phyloP scores from a whole-genome alignment of 2,113 vertebrate species.

The Pteropus alecto region DNA sequence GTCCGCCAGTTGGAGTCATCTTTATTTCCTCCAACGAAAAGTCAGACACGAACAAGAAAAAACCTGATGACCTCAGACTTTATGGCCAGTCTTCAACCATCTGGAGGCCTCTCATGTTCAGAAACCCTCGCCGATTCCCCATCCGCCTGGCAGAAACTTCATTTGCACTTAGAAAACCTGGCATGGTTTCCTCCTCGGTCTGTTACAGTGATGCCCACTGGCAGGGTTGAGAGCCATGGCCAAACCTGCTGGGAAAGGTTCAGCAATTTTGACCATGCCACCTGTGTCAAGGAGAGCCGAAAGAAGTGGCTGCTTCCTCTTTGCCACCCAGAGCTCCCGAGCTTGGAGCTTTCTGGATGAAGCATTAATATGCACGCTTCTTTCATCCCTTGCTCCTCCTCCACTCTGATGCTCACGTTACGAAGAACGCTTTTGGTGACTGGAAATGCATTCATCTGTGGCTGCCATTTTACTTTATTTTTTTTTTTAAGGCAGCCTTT shows the following conservation, averaged over 20 bases:
- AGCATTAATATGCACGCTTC: constrained; percentile 56
- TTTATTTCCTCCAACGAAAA: not conserved
- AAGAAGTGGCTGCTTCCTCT: not conserved
- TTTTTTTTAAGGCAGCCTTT: constrained; percentile 25
- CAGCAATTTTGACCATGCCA: not conserved
- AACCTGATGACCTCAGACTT: not conserved
- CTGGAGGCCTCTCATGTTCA: not conserved
- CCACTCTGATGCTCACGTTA: not conserved
- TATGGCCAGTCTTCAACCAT: not conserved
- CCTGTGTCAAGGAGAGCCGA: not conserved
- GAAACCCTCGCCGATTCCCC: not conserved
- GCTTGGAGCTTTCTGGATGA: constrained; percentile 62
- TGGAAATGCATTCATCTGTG: constrained; percentile 63
- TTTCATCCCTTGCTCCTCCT: not conserved
- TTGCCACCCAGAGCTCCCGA: not conserved
- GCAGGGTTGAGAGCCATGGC: not conserved
- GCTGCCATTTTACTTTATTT: not conserved
- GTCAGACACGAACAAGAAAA: not conserved
- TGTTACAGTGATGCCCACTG: not conserved
- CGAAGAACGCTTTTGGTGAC: constrained; percentile 19
- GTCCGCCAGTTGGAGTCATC: not conserved
- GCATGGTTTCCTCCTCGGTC: not conserved
- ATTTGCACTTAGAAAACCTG: constrained; percentile 15
- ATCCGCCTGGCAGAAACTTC: not conserved
- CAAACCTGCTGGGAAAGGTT: not conserved